Evolutionary conservation across 2,888 invertebrate genomes (phyloP).

Genomic region (Saturnia pavonia): DNA sequence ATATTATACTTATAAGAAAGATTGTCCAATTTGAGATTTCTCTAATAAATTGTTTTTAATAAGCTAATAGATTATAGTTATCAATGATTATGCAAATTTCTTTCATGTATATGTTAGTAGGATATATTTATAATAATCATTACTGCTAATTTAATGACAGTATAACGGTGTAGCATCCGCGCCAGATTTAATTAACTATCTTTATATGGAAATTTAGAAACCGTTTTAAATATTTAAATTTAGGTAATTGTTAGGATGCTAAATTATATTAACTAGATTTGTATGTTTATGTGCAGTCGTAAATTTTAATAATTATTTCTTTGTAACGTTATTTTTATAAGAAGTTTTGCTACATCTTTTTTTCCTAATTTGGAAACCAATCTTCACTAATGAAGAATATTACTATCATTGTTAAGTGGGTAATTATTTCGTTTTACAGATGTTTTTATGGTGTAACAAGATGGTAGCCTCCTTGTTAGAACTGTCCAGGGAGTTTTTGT

Average conservation of each 20-base stretch:
- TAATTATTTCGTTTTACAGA: too few relatives aligned
- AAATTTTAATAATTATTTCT: not conserved
- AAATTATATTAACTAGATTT: not conserved
- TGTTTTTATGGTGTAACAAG: too few relatives aligned
- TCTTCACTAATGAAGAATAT: too few relatives aligned
- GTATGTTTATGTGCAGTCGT: not conserved
- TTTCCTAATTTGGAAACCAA: too few relatives aligned
- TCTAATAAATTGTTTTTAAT: too few relatives aligned
- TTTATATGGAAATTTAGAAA: not conserved
- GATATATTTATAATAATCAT: slow-evolving; percentile 6
- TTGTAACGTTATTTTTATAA: not conserved
- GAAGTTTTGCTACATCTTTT: too few relatives aligned
- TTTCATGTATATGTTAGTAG: not conserved
- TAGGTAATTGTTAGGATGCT: not conserved
- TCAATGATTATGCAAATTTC: not conserved
- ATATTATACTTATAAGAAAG: too few relatives aligned
- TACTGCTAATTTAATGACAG: not conserved
- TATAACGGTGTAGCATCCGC: not conserved
- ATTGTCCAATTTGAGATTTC: too few relatives aligned
- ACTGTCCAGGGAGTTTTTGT: too few relatives aligned
- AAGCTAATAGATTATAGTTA: not conserved
- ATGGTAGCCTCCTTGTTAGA: too few relatives aligned
- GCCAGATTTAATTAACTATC: not conserved
- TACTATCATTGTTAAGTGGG: too few relatives aligned
- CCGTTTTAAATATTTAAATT: not conserved